Conservation (phyloP, 2,888 invertebrate species). For the Pantelozetes paolii region DNA sequence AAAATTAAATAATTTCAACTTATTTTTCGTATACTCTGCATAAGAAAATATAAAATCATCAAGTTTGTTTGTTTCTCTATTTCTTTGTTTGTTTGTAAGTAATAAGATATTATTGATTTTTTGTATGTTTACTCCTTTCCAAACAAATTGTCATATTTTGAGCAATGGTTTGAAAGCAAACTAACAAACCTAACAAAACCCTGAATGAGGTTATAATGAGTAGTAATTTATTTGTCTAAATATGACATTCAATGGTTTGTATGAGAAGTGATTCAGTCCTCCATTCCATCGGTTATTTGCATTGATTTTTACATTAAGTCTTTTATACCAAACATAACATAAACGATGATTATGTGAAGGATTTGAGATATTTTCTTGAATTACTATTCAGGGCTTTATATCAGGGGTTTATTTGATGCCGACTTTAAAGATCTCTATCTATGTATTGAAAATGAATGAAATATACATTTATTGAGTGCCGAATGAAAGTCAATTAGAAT, state of each 20-base stretch:
- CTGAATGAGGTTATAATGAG: neutral
- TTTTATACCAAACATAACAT: neutral
- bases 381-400: neutral
- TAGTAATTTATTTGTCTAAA: neutral
- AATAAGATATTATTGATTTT: too few relatives aligned
- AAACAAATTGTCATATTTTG: too few relatives aligned
- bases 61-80: too few relatives aligned
- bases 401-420: neutral
- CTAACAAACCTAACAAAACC: neutral
- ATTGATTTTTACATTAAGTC: conserved; percentile 25
- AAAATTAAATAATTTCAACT: too few relatives aligned
- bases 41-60: too few relatives aligned
- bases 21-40: too few relatives aligned
- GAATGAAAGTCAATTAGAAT: conserved; percentile 3
- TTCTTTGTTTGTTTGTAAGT: too few relatives aligned
- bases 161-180: too few relatives aligned
- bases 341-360: conserved; percentile 8
- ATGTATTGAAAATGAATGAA: neutral
- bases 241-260: neutral
- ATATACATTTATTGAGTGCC: neutral
- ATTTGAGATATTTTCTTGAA: neutral
- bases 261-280: neutral
- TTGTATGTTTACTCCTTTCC: too few relatives aligned
- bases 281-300: neutral
- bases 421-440: neutral